Percentiles rank a stretch among this genome's conserved stretches.
Conservation (phyloP, 2,888 invertebrate species). For the Diogma glabrata region DNA sequence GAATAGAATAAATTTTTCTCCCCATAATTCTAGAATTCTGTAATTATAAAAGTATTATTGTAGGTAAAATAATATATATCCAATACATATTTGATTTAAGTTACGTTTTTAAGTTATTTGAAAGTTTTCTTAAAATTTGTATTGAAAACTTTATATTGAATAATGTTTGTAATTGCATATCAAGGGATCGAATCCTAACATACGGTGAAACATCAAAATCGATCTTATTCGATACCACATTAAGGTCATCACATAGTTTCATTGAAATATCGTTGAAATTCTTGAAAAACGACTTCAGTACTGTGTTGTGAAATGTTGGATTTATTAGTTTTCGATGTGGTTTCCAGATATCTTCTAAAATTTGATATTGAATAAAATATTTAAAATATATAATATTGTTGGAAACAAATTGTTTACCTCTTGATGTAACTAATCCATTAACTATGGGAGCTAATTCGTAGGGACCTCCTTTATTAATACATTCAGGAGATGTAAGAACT, state of each 20-base stretch:
- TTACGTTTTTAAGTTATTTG: no score
- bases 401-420: no score
- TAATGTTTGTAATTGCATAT: background rate
- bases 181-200: background rate
- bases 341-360: background rate
- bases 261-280: background rate
- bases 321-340: background rate
- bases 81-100: no score
- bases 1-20: no score
- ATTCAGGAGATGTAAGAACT: background rate
- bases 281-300: background rate
- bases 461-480: background rate
- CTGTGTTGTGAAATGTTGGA: background rate
- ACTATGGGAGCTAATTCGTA: background rate
- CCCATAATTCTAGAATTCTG: no score
- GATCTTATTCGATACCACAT: no score
- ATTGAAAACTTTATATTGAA: background rate
- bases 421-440: conserved; percentile 1
- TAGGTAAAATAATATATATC: no score
- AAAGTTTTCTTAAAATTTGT: no score
- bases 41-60: no score
- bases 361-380: no score
- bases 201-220: background rate
- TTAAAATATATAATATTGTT: no score
- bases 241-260: no score